Conservation (phyloP, 2,113 vertebrate species). For the Thermophis baileyi region DNA sequence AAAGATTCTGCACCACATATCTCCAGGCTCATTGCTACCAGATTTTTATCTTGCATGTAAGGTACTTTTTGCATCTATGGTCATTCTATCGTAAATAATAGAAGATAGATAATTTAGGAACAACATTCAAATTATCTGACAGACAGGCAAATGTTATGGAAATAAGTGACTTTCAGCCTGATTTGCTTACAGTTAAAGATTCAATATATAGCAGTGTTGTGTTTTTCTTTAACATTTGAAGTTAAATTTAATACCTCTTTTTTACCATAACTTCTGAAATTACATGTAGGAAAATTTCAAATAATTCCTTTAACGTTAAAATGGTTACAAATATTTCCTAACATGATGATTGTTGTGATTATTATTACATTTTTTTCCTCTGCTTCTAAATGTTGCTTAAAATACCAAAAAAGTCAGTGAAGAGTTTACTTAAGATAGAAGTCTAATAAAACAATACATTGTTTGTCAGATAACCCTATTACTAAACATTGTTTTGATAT, state of each 20-base stretch:
- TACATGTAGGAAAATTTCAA: not conserved
- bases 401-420: not conserved
- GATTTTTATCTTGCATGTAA: not conserved
- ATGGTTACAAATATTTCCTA: not conserved
- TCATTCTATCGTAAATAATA: not conserved
- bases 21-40: not conserved
- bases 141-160: not conserved
- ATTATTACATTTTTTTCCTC: not conserved
- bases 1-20: not conserved
- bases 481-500: constrained; percentile 6
- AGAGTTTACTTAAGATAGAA: not conserved
- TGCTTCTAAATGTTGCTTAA: not conserved
- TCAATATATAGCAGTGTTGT: not conserved
- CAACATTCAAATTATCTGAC: not conserved
- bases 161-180: not conserved
- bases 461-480: constrained; percentile 33
- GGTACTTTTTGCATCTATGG: not conserved
- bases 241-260: not conserved
- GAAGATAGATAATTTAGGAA: not conserved
- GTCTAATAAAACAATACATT: not conserved
- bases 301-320: not conserved
- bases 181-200: not conserved
- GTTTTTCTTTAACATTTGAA: not conserved
- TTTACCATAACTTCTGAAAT: not conserved
- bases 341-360: not conserved